A percentile compares a stretch with the other conserved stretches of the same genome.
Evolutionary conservation across 1,140 invertebrate species (phyloP).

Genomic region (Oedothorax gibbosus): DNA sequence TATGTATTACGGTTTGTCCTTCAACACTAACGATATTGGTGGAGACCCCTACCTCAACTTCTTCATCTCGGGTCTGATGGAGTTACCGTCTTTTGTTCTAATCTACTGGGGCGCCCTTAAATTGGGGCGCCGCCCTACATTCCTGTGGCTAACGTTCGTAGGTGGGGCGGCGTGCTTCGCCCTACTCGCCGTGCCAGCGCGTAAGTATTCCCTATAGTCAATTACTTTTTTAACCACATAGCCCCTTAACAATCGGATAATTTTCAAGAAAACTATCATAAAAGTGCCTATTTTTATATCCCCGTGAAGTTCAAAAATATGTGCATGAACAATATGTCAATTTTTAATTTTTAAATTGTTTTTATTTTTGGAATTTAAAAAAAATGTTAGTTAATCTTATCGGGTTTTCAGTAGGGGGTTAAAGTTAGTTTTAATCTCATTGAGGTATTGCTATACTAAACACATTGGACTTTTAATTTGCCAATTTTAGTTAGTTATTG

Average conservation of each 20-base stretch:
- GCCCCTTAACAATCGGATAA: too few species aligned
- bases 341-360: too few species aligned
- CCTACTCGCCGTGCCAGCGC: conserved; percentile 67
- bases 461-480: too few species aligned
- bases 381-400: too few species aligned
- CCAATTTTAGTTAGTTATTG: too few species aligned
- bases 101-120: conserved; percentile 75
- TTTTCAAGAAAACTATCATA: too few species aligned
- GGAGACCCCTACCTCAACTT: conserved; percentile 82
- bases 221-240: too few species aligned
- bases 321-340: too few species aligned
- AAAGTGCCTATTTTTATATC: too few species aligned
- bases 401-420: too few species aligned
- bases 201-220: conserved; percentile 73
- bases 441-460: not conserved
- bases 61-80: conserved; percentile 78
- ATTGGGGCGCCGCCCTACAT: conserved; percentile 35
- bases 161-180: conserved; percentile 72
- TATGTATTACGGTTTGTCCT: conserved; percentile 84
- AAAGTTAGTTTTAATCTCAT: not conserved
- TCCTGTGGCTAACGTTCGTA: conserved; percentile 49
- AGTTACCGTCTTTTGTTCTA: conserved; percentile 80
- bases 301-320: too few species aligned
- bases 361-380: too few species aligned
- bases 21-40: conserved; percentile 80